Conservation (phyloP, 2,113 vertebrate genomes). For the Calyptomena viridis region DNA sequence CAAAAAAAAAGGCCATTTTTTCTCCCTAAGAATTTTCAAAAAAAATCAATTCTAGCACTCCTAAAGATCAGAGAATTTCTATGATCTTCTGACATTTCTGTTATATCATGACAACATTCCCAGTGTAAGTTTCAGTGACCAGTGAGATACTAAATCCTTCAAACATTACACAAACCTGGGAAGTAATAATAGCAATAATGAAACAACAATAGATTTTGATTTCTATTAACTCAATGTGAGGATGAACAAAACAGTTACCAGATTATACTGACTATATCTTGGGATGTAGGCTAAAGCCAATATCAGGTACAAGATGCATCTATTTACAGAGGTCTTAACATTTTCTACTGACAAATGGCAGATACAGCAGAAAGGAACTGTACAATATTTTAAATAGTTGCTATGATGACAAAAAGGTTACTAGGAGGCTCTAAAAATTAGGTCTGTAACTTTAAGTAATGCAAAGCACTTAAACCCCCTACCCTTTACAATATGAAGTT, state of each 20-base stretch:
- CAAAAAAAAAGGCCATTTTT: not conserved
- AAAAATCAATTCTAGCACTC: not conserved
- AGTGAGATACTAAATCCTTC: not conserved
- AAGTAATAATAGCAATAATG: not conserved
- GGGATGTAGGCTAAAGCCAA: not conserved
- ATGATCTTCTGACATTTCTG: not conserved
- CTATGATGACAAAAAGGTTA: not conserved
- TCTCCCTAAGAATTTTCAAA: not conserved
- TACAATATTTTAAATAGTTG: not conserved
- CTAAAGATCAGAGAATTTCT: not conserved
- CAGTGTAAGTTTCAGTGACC: not conserved
- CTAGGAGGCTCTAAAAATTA: not conserved
- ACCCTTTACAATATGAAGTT: not conserved
- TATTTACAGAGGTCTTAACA: not conserved
- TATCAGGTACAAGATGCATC: not conserved
- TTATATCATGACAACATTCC: not conserved
- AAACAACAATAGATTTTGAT: not conserved
- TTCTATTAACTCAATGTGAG: not conserved
- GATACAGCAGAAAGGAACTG: not conserved
- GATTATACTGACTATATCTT: not conserved
- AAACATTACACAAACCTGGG: not conserved
- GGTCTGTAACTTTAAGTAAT: constrained; percentile 1
- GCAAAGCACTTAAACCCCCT: not conserved
- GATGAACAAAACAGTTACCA: not conserved
- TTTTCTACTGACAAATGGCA: not conserved